Evolutionary conservation across 2,888 invertebrate species (phyloP).

Genomic region (Fragum fragum): DNA sequence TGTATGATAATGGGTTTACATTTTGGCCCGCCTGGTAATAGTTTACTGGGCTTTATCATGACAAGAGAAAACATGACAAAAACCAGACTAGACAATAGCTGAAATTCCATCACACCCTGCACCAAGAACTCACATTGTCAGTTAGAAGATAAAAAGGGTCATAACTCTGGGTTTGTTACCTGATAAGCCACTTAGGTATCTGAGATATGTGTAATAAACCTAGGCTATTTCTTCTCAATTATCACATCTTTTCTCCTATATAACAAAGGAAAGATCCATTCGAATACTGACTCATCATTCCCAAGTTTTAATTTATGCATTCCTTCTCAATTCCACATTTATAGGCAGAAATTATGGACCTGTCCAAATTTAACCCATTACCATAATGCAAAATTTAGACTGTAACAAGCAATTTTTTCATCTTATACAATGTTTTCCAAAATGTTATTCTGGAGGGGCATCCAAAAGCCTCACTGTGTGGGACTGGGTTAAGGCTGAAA

Average conservation of each 20-base stretch:
- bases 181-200: conserved; percentile 27
- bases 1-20: no score
- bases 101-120: conserved; percentile 17
- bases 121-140: conserved; percentile 18
- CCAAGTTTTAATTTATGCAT: not conserved
- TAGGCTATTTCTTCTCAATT: conserved; percentile 23
- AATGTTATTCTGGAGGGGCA: no score
- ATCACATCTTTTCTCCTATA: conserved; percentile 7
- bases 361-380: no score
- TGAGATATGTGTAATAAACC: conserved; percentile 22
- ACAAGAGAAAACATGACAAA: not conserved
- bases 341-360: no score
- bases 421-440: no score
- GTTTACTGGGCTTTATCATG: not conserved
- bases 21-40: no score
- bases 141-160: conserved; percentile 15
- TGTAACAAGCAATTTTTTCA: no score
- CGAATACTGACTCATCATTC: conserved; percentile 5
- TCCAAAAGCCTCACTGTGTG: no score
- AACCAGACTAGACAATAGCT: not conserved
- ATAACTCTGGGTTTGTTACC: conserved; percentile 9
- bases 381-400: no score
- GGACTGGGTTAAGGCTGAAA: no score
- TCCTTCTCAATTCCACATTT: no score
- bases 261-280: conserved; percentile 23